Percentiles rank a stretch among this genome's conserved stretches.
Conservation (phyloP, 2,113 vertebrate species). For the Pterocles gutturalis region DNA sequence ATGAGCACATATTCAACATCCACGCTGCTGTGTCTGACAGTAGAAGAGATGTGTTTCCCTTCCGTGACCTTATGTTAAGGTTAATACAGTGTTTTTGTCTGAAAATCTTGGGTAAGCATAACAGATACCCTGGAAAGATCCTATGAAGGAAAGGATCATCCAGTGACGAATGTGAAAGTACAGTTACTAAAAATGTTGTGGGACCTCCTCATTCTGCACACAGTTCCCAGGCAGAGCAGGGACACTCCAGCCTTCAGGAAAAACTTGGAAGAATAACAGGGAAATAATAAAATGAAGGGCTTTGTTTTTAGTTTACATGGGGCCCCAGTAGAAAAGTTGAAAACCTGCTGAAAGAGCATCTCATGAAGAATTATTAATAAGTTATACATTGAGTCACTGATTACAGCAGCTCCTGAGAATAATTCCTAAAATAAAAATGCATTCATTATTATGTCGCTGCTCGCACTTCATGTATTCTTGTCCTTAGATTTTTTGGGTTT, state of each 20-base stretch:
- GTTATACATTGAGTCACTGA: conserved; percentile 47
- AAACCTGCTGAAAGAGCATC: conserved; percentile 55
- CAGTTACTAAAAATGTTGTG: background rate
- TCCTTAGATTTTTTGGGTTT: background rate
- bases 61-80: background rate
- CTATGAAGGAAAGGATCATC: background rate
- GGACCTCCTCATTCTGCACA: background rate
- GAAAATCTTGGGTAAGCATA: background rate
- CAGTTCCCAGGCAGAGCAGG: background rate
- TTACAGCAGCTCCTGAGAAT: conserved; percentile 30
- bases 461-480: background rate
- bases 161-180: background rate
- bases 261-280: conserved; percentile 19
- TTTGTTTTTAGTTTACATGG: conserved; percentile 31
- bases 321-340: conserved; percentile 21
- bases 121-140: background rate
- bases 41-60: background rate
- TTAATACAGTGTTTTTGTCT: background rate
- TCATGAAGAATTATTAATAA: conserved; percentile 53
- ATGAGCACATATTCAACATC: rapidly evolving
- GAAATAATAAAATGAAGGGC: conserved; percentile 31
- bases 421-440: conserved; percentile 48
- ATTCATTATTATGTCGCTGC: background rate
- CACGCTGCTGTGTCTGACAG: background rate
- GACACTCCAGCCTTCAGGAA: conserved; percentile 4